phyloP scores from a whole-genome alignment of 2,113 vertebrate species.

The Brachyhypopomus occidentalis region DNA sequence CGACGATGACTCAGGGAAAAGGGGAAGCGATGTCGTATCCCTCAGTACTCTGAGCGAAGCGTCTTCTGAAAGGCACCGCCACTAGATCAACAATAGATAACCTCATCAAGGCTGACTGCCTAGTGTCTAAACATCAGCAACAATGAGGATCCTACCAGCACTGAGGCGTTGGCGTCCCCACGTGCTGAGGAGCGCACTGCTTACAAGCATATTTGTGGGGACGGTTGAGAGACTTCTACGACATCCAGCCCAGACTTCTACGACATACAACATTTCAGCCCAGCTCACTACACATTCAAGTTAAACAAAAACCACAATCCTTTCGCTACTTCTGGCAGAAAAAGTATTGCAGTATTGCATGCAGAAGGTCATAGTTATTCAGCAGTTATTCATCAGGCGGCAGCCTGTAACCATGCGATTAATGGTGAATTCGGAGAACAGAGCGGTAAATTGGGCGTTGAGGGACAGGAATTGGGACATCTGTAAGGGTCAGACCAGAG shows the following conservation, averaged over 20 bases:
- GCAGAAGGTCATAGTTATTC: neutral
- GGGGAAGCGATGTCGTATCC: too few relatives aligned
- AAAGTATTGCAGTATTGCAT: neutral
- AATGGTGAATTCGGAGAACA: constrained; percentile 3
- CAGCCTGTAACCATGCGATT: neutral
- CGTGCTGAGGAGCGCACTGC: neutral
- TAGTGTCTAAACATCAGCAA: too few relatives aligned
- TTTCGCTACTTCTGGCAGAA: neutral
- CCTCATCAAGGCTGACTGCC: neutral
- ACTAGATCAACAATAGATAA: neutral
- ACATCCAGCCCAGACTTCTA: too few relatives aligned
- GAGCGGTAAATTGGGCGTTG: constrained; percentile 30
- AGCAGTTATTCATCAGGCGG: neutral
- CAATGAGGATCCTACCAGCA: too few relatives aligned
- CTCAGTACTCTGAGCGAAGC: too few relatives aligned
- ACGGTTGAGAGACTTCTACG: neutral
- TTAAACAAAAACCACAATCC: neutral
- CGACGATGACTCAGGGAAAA: neutral
- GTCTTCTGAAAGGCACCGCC: neutral
- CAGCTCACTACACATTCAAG: neutral
- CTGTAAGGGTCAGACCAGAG: neutral
- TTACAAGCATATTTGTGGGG: neutral
- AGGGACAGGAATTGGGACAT: neutral
- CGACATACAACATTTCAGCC: neutral
- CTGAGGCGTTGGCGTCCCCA: too few relatives aligned